Evolutionary conservation across 1,140 invertebrate genomes (phyloP), one percentile per base, ranked within the genome.

Genomic region (Tetramorium simillimum): DNA sequence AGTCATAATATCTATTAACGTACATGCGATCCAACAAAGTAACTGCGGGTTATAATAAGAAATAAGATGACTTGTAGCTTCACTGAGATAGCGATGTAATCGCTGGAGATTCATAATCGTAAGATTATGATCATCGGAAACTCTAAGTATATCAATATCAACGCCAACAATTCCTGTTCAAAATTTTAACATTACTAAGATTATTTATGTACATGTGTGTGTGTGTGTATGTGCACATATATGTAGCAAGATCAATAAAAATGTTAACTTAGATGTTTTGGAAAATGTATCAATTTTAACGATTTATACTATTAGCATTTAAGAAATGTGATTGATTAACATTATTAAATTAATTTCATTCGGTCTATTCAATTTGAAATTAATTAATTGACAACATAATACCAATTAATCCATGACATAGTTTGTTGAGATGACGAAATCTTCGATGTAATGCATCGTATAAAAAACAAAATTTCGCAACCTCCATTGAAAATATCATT

Each of bases 61-160:
- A 58, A 12, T 70, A 3, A 81, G 65, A 81, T 81, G 7, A 10
- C 70, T 58, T 43, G 65, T 70, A 14, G 78, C 78, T n/a, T 81
- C 16, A 0, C 1, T 70, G 37, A 81, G 51, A 3, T 21, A 58
- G 1, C 16, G 21, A 37, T 81, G 51, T 53, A 81, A 58, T 5
- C 21, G 78, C 12, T 81, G 33, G 10, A 81, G 21, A 81, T 49
- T 69, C 5, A 24, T 21, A 3, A 81, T 28, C 9, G 65, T 81
- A n/a, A 70, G 24, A 46, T 46, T 46, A 12, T 28, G 46, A 46
- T 46, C 3, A 12, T 3, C 12, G 10, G 10, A 28, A 33, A 16
- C 12, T 46, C 3, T 46, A 3, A 18, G 9, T 46, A 46, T 14
- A n/a, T 9, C 2, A 6, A 53, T n/a, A 53, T 53, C 51, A 6